Evolutionary conservation across 2,888 invertebrate genomes (phyloP).

Genomic region (Lycocerus yunnanus): DNA sequence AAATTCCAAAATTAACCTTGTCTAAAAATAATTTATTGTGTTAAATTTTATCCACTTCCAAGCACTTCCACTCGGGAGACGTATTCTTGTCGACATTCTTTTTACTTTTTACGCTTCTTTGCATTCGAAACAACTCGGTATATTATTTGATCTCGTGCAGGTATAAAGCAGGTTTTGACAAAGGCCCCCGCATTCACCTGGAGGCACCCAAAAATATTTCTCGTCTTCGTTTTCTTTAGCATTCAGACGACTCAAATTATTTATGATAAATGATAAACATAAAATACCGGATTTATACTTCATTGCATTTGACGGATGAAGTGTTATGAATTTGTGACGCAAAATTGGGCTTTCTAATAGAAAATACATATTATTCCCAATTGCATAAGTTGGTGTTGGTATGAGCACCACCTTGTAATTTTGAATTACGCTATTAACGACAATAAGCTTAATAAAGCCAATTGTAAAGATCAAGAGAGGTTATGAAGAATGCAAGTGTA

Average conservation of each 20-base stretch:
- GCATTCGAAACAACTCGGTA: constrained; percentile 11
- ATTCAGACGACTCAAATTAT: constrained; percentile 22
- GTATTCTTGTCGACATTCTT: constrained; percentile 10
- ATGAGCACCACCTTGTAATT: constrained; percentile 41
- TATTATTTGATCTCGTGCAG: constrained; percentile 21
- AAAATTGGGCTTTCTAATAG: neutral
- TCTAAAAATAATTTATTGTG: neutral
- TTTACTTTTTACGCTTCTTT: constrained; percentile 25
- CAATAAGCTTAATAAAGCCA: constrained; percentile 47
- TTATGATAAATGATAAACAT: constrained; percentile 32
- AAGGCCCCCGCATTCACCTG: constrained; percentile 26
- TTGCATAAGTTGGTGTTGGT: neutral
- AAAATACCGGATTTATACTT: constrained; percentile 30
- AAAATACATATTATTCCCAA: neutral
- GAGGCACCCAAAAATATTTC: constrained; percentile 24
- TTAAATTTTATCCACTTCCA: neutral
- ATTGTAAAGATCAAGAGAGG: constrained; percentile 50
- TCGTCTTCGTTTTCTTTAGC: constrained; percentile 20
- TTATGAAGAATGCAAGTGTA: constrained; percentile 49
- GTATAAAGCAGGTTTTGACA: constrained; percentile 28
- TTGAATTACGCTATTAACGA: constrained; percentile 42
- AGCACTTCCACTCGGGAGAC: neutral
- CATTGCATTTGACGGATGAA: constrained; percentile 26
- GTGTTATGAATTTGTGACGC: constrained; percentile 4
- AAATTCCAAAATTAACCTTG: neutral